These are phyloP conservation scores for Crossaster papposus DNA, from an alignment of 53 echinoderm and acorn worm species.

Conservation along the genomic window DNA sequence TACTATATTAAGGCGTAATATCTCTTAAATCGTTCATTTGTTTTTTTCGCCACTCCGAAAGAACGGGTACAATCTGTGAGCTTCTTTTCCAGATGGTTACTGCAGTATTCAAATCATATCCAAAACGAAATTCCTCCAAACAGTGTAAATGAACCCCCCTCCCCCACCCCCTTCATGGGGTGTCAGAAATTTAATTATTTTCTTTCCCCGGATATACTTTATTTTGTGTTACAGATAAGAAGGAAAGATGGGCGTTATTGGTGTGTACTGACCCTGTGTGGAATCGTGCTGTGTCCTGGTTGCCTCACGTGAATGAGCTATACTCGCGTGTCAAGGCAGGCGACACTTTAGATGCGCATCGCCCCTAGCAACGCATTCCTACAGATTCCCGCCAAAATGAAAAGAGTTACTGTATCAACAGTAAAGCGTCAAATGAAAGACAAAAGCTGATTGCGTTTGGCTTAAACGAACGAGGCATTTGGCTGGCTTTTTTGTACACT, in stretches of 20 bases:
- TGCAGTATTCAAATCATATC: no score
- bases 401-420: conserved; percentile 34
- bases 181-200: neutral
- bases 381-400: conserved; percentile 22
- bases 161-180: neutral
- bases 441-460: neutral
- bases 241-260: neutral
- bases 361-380: conserved; percentile 32
- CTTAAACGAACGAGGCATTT: neutral
- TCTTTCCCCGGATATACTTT: neutral
- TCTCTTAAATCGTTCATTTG: no score
- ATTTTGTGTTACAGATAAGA: no score
- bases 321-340: neutral
- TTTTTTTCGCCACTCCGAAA: no score
- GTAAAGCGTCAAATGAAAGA: neutral
- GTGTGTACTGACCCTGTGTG: no score
- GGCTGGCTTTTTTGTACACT: conserved; percentile 21
- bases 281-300: no score
- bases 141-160: neutral
- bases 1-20: no score
- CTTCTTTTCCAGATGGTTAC: no score
- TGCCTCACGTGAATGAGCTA: neutral
- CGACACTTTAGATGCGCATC: neutral
- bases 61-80: no score
- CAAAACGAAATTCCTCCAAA: neutral